Evolutionary conservation across 2,888 invertebrate genomes (phyloP), one percentile per base, ranked within the genome.

Genomic region (Hanleya hanleyi): DNA sequence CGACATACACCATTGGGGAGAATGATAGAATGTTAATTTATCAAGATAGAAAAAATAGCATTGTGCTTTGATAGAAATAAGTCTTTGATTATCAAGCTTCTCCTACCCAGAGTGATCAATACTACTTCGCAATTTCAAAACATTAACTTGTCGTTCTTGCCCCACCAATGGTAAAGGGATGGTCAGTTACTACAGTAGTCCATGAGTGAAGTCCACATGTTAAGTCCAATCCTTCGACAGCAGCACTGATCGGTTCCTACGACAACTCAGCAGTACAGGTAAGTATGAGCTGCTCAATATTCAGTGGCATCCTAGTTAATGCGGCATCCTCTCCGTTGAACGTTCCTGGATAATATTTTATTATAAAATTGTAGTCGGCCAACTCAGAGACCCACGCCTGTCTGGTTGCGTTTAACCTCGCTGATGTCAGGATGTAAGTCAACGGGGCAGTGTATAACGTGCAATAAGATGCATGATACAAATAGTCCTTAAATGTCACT

Each of bases 341-440:
- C 36, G 22, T 65, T 32, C 69, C 75, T 26, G 36, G 32, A n/a
- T 41, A 26, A 62, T 73, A 73, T 33, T 5, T 22, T 29, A 73
- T 51, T 6, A 5, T 32, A 26, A 73, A 69, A n/a, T 64, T 50
- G 38, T 73, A 75, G n/a, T 69, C 49, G 1, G 66, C 29, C 50
- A 75, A 51, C 9, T 35, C 72, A 6, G 72, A 66, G 32, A 73
- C 7, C 73, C 73, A 75, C 12, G 72, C 50, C 18, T 73, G 75
- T 6, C 69, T 49, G 1, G 69, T 67, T 3, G 73, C 72, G 64
- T 73, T 70, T 35, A 75, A 38, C 41, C 70, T 72, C 6, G 73
- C 69, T 32, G 73, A 51, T 1, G 72, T 69, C 0, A 73, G 57
- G 15, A 69, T 36, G 51, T 72, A 75, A 9, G 72, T 73, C 26